Evolutionary conservation across 1,140 invertebrate genomes (phyloP), one percentile per base, ranked within the genome.

Genomic region (Apis florea): DNA sequence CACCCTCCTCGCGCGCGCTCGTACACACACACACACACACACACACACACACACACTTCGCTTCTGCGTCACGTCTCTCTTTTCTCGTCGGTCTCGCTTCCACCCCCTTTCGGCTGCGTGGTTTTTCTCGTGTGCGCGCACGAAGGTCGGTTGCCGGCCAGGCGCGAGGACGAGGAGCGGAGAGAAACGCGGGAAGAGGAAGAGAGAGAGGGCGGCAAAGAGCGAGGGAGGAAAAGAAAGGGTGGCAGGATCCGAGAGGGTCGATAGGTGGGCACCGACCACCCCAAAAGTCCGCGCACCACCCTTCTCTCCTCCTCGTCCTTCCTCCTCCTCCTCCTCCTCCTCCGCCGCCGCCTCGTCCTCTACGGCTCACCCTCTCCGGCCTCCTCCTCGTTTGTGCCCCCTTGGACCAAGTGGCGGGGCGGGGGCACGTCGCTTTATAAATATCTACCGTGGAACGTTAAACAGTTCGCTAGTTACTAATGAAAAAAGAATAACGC

Each of bases 241-340:
- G 51, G 84, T 49, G 74, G 56, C 66, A 78, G 82, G 82, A 89
- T 82, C 76, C 79, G 89, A 91, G 90, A 92, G 87, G 90, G 91
- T 92, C 91, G 91, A 92, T 92, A 92, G 90, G 90, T 91, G 89
- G 90, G 88, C 90, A 88, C 79, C 86, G 85, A 83, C 90, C 79
- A 87, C 88, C 86, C 86, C 82, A 87, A 90, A 88, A 85, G 81
- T 86, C 79, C 86, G 84, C 83, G 87, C 89, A 76, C 87, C 68
- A 66, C 61, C 71, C 61, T 58, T 68, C 53, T 61, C 31, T 49
- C 63, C 31, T 74, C 51, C 24, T 69, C 64, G 58, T 76, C 72
- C 49, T 53, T 59, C 56, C 58, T 59, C 54, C 66, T 40, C 47
- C 54, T 49, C 26, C 26, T 24, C 58, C 58, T n/a, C 58, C n/a